Conservation (phyloP, 2,113 vertebrate genomes). For the Pelvicachromis taeniatus region DNA sequence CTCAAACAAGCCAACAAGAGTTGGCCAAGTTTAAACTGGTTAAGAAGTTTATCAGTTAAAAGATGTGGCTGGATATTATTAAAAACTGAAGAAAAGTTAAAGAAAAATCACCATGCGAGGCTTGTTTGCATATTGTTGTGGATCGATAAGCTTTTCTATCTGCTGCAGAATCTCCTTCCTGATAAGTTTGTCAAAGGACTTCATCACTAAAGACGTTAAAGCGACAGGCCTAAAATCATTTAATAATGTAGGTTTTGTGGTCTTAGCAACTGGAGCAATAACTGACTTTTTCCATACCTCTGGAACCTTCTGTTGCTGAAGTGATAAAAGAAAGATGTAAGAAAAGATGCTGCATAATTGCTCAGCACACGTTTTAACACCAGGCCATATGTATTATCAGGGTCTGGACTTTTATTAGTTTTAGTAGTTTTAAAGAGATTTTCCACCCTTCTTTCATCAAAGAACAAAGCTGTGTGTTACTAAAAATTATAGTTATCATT, state of each 20-base stretch:
- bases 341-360: too few relatives aligned
- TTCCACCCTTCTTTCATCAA: too few relatives aligned
- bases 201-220: background rate
- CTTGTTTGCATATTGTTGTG: background rate
- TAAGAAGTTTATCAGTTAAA: background rate
- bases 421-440: too few relatives aligned
- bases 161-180: background rate
- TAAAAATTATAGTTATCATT: too few relatives aligned
- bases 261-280: background rate
- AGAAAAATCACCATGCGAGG: too few relatives aligned
- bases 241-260: background rate
- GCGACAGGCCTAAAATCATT: background rate
- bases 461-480: too few relatives aligned
- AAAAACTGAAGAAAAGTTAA: background rate
- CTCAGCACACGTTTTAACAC: too few relatives aligned
- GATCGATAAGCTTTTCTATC: background rate
- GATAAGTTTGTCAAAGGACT: background rate
- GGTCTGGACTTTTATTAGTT: too few relatives aligned
- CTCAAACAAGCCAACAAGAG: too few relatives aligned
- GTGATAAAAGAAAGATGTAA: too few relatives aligned
- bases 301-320: too few relatives aligned
- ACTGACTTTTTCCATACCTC: fast-evolving
- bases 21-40: background rate
- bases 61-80: background rate
- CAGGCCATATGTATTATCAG: too few relatives aligned